Evolutionary conservation across 2,797 vertebrate species (phyloP).

Genomic region (Spheniscus humboldti): DNA sequence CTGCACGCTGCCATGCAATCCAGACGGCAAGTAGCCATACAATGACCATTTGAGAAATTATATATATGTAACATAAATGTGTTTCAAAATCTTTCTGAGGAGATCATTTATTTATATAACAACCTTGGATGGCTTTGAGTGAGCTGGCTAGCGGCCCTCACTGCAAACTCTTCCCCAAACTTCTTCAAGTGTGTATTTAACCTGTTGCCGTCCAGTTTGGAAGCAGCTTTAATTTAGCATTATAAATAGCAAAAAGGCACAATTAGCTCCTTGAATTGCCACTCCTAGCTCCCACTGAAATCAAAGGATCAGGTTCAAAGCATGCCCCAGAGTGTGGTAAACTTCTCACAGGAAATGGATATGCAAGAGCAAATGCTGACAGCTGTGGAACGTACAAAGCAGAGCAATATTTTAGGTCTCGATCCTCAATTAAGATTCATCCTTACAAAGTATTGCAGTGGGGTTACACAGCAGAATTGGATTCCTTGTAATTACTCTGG

Average conservation of each 20-base stretch:
- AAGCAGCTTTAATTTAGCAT: slow-evolving; percentile 12
- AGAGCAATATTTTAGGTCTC: slow-evolving; percentile 33
- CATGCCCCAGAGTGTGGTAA: slow-evolving; percentile 30
- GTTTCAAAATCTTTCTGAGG: background rate
- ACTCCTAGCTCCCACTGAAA: slow-evolving; percentile 4
- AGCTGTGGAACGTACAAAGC: background rate
- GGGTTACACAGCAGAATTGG: slow-evolving; percentile 33
- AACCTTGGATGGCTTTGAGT: background rate
- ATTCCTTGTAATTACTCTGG: slow-evolving; percentile 35
- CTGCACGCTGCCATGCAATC: background rate
- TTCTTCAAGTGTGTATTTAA: background rate
- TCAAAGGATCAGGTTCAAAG: slow-evolving; percentile 53
- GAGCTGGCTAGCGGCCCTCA: background rate
- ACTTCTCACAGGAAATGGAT: slow-evolving; percentile 52
- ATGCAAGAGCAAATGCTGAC: slow-evolving; percentile 30
- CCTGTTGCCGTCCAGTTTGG: background rate
- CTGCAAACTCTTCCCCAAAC: background rate
- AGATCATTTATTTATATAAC: background rate
- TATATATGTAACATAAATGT: background rate
- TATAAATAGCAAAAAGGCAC: slow-evolving; percentile 14
- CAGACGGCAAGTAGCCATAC: background rate
- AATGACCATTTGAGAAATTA: background rate
- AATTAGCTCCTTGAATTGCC: slow-evolving; percentile 18
- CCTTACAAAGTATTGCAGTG: background rate
- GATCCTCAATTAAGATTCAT: slow-evolving; percentile 30